These are phyloP conservation scores for Ptilorrhoa leucosticta DNA, from an alignment of 2,113 vertebrate species.

Conservation along the genomic window DNA sequence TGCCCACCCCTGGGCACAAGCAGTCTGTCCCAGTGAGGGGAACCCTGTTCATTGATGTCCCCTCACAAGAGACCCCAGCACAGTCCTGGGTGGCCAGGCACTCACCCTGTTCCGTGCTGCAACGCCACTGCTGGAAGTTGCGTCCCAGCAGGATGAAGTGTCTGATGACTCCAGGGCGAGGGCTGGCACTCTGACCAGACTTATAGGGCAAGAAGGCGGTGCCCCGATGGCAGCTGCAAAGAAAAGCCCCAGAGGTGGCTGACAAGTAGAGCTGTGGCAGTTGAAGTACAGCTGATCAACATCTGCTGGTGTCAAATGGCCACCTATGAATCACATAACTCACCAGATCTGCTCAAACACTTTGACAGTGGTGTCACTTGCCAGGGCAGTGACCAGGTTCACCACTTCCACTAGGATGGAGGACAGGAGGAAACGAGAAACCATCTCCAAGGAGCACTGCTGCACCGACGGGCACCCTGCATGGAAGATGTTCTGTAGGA, in stretches of 20 bases:
- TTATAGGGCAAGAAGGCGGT: constrained; percentile 76
- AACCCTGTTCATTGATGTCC: not conserved
- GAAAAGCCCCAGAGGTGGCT: not conserved
- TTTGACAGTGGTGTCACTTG: constrained; percentile 87
- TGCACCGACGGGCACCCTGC: constrained; percentile 91
- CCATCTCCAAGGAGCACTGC: constrained; percentile 83
- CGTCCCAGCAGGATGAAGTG: constrained; percentile 91
- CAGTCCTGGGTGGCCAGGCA: not conserved
- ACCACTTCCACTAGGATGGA: constrained; percentile 88
- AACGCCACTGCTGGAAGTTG: constrained; percentile 94
- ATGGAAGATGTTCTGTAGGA: not conserved
- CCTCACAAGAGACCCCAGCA: not conserved
- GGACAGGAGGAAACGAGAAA: constrained; percentile 89
- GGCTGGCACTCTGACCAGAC: constrained; percentile 66
- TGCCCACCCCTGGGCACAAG: not conserved
- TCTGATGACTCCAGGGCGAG: constrained; percentile 72
- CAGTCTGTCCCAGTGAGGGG: not conserved
- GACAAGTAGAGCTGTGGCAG: not conserved
- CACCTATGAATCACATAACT: not conserved
- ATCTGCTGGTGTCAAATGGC: not conserved
- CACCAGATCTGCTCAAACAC: constrained; percentile 88
- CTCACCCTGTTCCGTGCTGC: constrained; percentile 89
- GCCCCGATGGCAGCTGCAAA: constrained; percentile 69
- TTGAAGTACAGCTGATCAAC: not conserved
- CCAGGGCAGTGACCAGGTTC: constrained; percentile 84